A percentile compares a stretch with the other conserved stretches of the same genome.
Conservation (phyloP, 30 jellyfish, hydroid and myxozoan genomes). For the Hydractinia symbiolongicarpus region DNA sequence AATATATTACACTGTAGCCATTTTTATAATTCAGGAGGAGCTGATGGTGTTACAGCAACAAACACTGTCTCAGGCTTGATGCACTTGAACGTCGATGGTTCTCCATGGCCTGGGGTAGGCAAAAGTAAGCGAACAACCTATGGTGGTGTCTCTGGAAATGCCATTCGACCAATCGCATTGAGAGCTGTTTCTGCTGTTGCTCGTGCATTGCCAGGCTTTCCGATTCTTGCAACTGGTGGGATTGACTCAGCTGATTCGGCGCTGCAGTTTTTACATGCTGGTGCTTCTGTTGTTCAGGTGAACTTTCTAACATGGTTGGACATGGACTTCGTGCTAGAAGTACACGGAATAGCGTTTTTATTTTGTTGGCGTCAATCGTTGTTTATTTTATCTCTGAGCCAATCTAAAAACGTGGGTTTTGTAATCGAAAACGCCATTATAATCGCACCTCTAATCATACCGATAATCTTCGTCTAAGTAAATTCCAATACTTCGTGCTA, state of each 20-base stretch:
- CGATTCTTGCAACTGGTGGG: conserved; percentile 97
- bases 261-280: conserved; percentile 91
- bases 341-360: too few species aligned
- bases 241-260: conserved; percentile 84
- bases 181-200: conserved; percentile 98
- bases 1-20: too few species aligned
- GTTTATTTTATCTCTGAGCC: too few species aligned
- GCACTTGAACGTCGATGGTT: conserved; percentile 77
- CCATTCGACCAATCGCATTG: conserved; percentile 94
- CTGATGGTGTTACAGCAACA: conserved; percentile 95
- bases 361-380: too few species aligned
- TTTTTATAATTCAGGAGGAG: conserved; percentile 60
- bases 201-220: conserved; percentile 86
- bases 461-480: too few species aligned
- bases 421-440: too few species aligned
- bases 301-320: neutral
- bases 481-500: too few species aligned
- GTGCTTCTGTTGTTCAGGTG: conserved; percentile 95
- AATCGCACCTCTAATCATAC: too few species aligned
- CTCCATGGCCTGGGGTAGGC: conserved; percentile 95
- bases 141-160: conserved; percentile 98
- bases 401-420: too few species aligned
- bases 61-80: conserved; percentile 93
- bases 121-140: conserved; percentile 83
- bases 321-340: too few species aligned